Base-by-base conservation (phyloP, 2,888 invertebrate genomes). In the Thymelicus lineola region DNA sequence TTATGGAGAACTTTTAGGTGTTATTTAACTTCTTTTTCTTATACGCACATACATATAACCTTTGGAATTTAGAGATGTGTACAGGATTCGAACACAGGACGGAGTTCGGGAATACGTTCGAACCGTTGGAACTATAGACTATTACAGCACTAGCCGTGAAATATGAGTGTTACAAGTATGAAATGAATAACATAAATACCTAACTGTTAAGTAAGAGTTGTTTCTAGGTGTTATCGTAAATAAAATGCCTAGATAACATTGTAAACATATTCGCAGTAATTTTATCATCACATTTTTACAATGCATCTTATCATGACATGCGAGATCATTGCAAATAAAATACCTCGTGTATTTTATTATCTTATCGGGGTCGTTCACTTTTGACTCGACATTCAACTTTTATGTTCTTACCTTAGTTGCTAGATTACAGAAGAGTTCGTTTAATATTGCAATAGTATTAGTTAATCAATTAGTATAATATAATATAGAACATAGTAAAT, bases 331-430 rank as follows among this genome's bases (percentile, higher is more conserved):
- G 79, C 79, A 76, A 77, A 79, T 76, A 76, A 76, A 80, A 77
- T 28, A 28, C 20, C 3, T 3, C 3, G 28, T 28, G 28, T 84
- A 80, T 81, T 80, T 75, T 66, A 74, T 83, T 88, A 91, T 91
- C 89, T 89, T 89, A 88, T 85, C 87, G 80, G 83, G 90, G 87
- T 88, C 89, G 79, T 93, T 93, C 84, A 92, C 91, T 77, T 78
- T 87, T 91, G 90, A 91, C 42, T 60, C 90, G 90, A 91, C 91
- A 90, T 90, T 91, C 86, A 89, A 82, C 83, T 86, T 86, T 81
- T 79, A 80, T 82, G 79, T 79, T 71, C 76, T 46, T 48, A 53
- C 55, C 42, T 12, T 63, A 50, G n/a, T 62, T 48, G 15, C 14
- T 15, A 55, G 55, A 14, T 20, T 0, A 46, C 58, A 58, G 66